Conservation (phyloP, 2,797 vertebrate species). For the Gymnopithys bicolor region DNA sequence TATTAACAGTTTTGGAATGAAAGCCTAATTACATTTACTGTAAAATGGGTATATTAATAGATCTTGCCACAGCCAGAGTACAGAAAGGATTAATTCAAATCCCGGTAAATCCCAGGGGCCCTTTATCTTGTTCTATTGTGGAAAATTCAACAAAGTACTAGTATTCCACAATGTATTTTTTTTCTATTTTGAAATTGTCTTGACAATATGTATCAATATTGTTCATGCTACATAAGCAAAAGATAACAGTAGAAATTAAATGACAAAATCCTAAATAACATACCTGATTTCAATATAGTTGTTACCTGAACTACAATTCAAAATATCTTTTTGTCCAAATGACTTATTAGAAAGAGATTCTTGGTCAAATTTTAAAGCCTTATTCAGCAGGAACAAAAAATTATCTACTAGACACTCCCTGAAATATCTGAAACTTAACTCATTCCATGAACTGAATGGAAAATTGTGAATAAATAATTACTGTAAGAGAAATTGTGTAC, state of each 20-base stretch:
- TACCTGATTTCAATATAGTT: not conserved
- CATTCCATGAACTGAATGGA: not conserved
- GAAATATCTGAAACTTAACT: not conserved
- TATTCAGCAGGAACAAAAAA: not conserved
- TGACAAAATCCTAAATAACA: not conserved
- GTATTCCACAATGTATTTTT: not conserved
- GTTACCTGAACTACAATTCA: not conserved
- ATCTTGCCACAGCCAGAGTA: not conserved
- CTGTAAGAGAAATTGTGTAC: not conserved
- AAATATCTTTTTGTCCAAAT: not conserved
- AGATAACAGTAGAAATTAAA: conserved; percentile 5
- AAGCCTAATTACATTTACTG: conserved; percentile 49
- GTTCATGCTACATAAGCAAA: not conserved
- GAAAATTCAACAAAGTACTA: conserved; percentile 16
- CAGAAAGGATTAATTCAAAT: conserved; percentile 50
- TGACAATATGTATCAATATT: not conserved
- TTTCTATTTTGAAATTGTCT: not conserved
- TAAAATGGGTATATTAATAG: conserved; percentile 48
- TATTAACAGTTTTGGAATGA: not conserved
- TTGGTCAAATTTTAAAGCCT: not conserved
- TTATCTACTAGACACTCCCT: not conserved
- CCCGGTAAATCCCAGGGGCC: conserved; percentile 12
- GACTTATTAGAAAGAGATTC: not conserved
- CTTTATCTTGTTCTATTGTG: conserved; percentile 5
- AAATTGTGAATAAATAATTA: not conserved